A percentile compares a stretch with the other conserved stretches of the same genome.
Evolutionary conservation across 2,797 vertebrate genomes (phyloP).

Genomic region (Gobio occitaniae): DNA sequence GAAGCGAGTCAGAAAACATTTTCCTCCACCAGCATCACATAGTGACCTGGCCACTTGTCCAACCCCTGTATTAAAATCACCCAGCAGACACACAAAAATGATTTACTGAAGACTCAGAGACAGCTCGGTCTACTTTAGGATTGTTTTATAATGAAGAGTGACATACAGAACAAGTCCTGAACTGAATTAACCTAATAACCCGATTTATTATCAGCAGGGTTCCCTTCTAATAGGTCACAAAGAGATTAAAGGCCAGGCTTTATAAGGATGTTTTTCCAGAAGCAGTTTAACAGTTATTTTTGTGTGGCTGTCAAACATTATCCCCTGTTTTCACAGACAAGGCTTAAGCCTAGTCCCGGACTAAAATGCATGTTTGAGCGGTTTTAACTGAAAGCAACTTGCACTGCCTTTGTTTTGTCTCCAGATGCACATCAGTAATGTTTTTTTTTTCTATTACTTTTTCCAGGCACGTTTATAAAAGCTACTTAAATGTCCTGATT

Average conservation of each 20-base stretch:
- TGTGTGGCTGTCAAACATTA: background rate
- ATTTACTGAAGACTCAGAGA: background rate
- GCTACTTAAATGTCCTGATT: background rate
- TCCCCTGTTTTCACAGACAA: background rate
- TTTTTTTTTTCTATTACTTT: too few relatives aligned
- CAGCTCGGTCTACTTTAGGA: constrained; percentile 58
- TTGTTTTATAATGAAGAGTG: background rate
- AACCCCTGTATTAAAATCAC: background rate
- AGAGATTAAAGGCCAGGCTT: constrained; percentile 7
- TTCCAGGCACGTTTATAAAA: background rate
- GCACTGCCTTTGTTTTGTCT: too few relatives aligned
- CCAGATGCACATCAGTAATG: background rate
- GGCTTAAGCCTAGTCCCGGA: background rate
- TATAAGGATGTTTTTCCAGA: background rate
- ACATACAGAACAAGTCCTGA: constrained; percentile 6
- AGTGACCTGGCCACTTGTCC: background rate
- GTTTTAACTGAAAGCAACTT: background rate
- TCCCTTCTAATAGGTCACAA: constrained; percentile 7
- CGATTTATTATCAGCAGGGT: constrained; percentile 20
- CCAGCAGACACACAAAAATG: background rate
- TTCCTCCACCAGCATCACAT: background rate
- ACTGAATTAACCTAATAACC: constrained; percentile 34
- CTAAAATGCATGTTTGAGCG: background rate
- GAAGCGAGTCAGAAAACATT: too few relatives aligned
- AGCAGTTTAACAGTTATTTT: background rate